phyloP scores from a whole-genome alignment of 2,797 vertebrate species.

The Anguilla megastoma region DNA sequence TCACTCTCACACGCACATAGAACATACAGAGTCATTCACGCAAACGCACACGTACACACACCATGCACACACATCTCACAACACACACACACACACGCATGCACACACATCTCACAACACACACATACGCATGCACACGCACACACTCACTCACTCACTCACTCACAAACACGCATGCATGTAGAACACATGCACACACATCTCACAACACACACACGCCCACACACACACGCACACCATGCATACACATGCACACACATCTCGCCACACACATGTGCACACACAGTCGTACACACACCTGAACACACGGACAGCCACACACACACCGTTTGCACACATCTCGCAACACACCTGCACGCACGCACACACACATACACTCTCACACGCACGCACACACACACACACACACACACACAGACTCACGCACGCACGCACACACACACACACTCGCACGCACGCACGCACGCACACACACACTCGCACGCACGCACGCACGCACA shows the following conservation, averaged over 20 bases:
- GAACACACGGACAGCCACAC: background rate
- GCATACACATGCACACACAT: too few relatives aligned
- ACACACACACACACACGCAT: too few relatives aligned
- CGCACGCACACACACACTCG: background rate
- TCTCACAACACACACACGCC: background rate
- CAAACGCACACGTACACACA: background rate
- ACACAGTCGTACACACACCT: slow-evolving; percentile 28
- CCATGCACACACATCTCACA: too few relatives aligned
- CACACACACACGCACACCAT: background rate
- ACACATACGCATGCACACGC: slow-evolving; percentile 23
- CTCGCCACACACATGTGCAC: slow-evolving; percentile 14
- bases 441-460: too few relatives aligned
- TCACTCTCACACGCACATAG: background rate
- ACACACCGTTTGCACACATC: background rate
- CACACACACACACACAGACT: too few relatives aligned
- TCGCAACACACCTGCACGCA: background rate
- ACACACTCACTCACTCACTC: background rate
- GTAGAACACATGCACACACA: too few relatives aligned
- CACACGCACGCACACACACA: background rate
- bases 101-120: background rate
- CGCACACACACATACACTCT: too few relatives aligned
- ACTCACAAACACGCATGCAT: background rate
- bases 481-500: background rate
- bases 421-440: too few relatives aligned
- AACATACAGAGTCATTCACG: background rate